Evolutionary conservation across 2,888 invertebrate species (phyloP).

Genomic region (Osmoderma eremita): DNA sequence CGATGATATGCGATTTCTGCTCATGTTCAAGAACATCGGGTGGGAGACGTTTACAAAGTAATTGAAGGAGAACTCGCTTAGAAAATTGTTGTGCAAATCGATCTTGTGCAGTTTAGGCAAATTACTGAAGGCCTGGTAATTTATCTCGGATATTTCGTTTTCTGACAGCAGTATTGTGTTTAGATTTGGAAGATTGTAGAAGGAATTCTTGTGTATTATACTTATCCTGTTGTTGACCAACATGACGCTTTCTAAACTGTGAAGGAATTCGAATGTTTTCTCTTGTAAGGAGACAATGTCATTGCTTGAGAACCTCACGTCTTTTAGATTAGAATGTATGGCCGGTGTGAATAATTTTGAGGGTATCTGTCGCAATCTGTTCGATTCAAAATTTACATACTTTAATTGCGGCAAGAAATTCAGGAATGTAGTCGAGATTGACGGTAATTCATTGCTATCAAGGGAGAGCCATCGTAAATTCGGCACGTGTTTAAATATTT

Average conservation of each 20-base stretch:
- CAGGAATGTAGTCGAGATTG: constrained; percentile 76
- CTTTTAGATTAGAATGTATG: constrained; percentile 77
- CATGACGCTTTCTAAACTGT: constrained; percentile 80
- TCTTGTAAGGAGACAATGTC: constrained; percentile 75
- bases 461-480: constrained; percentile 85
- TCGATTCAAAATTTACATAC: constrained; percentile 88
- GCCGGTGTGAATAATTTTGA: constrained; percentile 74
- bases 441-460: constrained; percentile 87
- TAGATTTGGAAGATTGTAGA: constrained; percentile 80
- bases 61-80: constrained; percentile 75
- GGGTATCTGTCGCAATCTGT: constrained; percentile 78
- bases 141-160: constrained; percentile 80
- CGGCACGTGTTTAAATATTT: constrained; percentile 77
- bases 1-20: constrained; percentile 72
- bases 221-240: constrained; percentile 82
- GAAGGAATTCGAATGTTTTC: constrained; percentile 77
- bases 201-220: constrained; percentile 75
- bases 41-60: constrained; percentile 77
- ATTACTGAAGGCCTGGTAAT: constrained; percentile 77
- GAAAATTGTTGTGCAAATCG: constrained; percentile 82
- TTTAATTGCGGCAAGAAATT: constrained; percentile 75
- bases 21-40: constrained; percentile 80
- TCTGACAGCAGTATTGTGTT: constrained; percentile 85
- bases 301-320: constrained; percentile 85
- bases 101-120: constrained; percentile 80